phyloP scores from a whole-genome alignment of 2,113 vertebrate genomes.

The Petrocephalus zakoni region DNA sequence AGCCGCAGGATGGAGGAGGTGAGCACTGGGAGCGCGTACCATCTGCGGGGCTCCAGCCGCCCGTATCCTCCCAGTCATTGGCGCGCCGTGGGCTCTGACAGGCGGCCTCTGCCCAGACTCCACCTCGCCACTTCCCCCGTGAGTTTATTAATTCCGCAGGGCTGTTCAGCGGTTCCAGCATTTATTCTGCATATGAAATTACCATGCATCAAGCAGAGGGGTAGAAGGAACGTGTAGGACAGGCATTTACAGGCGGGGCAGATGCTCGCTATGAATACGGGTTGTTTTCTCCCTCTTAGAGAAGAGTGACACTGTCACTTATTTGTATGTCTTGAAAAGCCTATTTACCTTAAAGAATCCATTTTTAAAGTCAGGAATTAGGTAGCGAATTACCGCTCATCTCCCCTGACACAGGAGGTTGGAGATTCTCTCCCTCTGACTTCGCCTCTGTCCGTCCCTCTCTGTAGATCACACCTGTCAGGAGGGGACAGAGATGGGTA shows the following conservation, averaged over 20 bases:
- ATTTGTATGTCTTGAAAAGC: background rate
- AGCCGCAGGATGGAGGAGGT: background rate
- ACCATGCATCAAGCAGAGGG: background rate
- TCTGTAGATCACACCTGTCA: background rate
- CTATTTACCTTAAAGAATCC: background rate
- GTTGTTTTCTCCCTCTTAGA: background rate
- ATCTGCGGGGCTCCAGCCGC: background rate
- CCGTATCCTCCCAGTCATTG: background rate
- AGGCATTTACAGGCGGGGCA: background rate
- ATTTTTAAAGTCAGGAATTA: background rate
- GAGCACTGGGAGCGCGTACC: background rate
- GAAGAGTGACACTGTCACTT: background rate
- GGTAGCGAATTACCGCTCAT: background rate
- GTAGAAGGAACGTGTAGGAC: background rate
- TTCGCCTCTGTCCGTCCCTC: background rate
- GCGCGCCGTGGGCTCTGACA: background rate
- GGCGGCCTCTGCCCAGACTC: background rate
- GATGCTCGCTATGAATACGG: background rate
- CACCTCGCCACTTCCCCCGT: background rate
- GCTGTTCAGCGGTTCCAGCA: background rate
- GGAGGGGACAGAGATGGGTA: background rate
- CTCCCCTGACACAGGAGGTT: background rate
- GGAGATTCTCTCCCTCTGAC: background rate
- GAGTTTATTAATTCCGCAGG: constrained; percentile 3
- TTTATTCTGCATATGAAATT: constrained; percentile 16